Conservation (phyloP, 2,888 invertebrate genomes). For the Ellobium chinense region DNA sequence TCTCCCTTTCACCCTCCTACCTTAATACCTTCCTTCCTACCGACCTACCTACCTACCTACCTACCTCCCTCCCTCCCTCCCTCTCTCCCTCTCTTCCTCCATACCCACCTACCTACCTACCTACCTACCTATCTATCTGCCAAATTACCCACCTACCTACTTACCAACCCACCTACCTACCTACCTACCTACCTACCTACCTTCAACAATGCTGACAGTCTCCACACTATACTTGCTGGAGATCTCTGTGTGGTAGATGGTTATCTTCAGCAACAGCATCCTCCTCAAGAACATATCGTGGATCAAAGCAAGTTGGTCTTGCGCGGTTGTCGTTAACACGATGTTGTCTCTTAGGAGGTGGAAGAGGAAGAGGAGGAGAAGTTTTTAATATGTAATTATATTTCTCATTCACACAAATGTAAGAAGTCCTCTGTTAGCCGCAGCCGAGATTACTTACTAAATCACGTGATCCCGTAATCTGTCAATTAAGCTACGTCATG, state of each 20-base stretch:
- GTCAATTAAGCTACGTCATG: too few relatives aligned
- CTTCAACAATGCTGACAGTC: constrained; percentile 59
- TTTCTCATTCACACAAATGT: too few relatives aligned
- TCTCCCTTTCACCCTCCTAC: not conserved
- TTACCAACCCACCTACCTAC: not conserved
- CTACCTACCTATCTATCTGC: not conserved
- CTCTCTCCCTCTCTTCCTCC: not conserved
- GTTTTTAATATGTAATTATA: too few relatives aligned
- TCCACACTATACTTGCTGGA: constrained; percentile 59
- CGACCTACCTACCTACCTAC: not conserved
- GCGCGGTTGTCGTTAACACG: constrained; percentile 37
- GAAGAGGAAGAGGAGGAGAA: too few relatives aligned
- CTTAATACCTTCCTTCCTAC: not conserved
- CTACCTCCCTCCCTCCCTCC: not conserved
- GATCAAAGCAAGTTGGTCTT: constrained; percentile 43
- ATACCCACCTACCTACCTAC: not conserved
- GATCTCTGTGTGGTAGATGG: constrained; percentile 59
- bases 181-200: constrained; percentile 30
- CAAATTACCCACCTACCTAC: too few relatives aligned
- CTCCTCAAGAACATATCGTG: constrained; percentile 40
- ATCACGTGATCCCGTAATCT: too few relatives aligned
- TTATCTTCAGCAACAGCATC: constrained; percentile 48
- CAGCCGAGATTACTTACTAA: too few relatives aligned
- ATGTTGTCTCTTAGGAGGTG: constrained; percentile 49
- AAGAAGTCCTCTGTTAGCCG: too few relatives aligned